Evolutionary conservation across 2,888 invertebrate species (phyloP).

Genomic region (Nezara viridula): DNA sequence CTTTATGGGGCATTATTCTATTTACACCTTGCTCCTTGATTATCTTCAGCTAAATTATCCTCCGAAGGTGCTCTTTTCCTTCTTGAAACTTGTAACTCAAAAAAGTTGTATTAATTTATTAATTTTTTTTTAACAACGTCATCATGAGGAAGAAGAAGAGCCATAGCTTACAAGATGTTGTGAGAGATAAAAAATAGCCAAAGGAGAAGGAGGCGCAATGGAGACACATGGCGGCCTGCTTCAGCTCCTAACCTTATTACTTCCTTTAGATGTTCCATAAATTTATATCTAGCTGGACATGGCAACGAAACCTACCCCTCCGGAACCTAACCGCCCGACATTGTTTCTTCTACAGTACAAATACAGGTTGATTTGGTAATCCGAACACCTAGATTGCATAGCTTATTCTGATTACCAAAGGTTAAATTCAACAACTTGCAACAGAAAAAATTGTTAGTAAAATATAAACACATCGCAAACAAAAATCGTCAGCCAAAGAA

Average conservation of each 20-base stretch:
- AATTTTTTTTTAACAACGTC: neutral
- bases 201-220: neutral
- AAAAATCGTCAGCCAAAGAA: no score
- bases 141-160: neutral
- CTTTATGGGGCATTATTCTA: slow-evolving; percentile 48
- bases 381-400: no score
- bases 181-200: neutral
- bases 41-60: neutral
- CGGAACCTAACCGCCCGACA: no score
- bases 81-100: neutral
- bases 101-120: neutral
- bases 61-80: neutral
- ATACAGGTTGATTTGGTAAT: no score
- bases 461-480: no score
- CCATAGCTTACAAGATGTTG: neutral
- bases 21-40: slow-evolving; percentile 7
- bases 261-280: slow-evolving; percentile 2
- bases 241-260: neutral
- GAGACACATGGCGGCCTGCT: neutral
- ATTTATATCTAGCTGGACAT: slow-evolving; percentile 10
- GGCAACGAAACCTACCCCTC: neutral
- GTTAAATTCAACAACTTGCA: no score
- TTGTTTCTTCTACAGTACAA: no score
- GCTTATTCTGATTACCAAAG: no score
- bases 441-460: no score